Conservation (phyloP, 2,113 vertebrate species). For the Craseonycteris thonglongyai region DNA sequence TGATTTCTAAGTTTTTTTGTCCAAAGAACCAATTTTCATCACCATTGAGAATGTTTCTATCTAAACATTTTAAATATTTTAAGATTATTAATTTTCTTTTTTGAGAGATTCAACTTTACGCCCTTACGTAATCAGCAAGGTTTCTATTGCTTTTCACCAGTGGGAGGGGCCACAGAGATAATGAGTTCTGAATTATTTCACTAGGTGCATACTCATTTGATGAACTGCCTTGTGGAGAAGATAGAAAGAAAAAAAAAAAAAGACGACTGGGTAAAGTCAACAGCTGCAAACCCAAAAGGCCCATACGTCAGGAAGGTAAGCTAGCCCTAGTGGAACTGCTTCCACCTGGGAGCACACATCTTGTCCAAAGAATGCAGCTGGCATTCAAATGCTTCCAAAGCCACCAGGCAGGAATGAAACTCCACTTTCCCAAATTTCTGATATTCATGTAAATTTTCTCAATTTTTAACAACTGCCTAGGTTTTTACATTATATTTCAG, state of each 20-base stretch:
- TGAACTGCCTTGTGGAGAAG: background rate
- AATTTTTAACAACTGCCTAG: background rate
- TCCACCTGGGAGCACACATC: background rate
- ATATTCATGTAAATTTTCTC: background rate
- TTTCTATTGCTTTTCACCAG: background rate
- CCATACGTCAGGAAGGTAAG: background rate
- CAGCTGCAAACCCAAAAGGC: background rate
- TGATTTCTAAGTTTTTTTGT: background rate
- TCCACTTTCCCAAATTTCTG: background rate
- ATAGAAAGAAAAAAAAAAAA: background rate
- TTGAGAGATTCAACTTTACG: background rate
- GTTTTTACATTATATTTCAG: background rate
- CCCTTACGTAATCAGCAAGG: background rate
- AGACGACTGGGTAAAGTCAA: background rate
- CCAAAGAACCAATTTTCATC: background rate
- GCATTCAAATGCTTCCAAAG: background rate
- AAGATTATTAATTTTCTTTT: background rate
- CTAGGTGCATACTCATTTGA: background rate
- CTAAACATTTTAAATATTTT: background rate
- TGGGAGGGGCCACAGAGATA: background rate
- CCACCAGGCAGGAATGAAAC: background rate
- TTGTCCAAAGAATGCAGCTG: background rate
- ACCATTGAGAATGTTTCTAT: background rate
- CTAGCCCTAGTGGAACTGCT: background rate
- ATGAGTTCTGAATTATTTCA: background rate